Evolutionary conservation across 2,797 vertebrate genomes (phyloP).

Genomic region (Ptychobarbus kaznakovi): DNA sequence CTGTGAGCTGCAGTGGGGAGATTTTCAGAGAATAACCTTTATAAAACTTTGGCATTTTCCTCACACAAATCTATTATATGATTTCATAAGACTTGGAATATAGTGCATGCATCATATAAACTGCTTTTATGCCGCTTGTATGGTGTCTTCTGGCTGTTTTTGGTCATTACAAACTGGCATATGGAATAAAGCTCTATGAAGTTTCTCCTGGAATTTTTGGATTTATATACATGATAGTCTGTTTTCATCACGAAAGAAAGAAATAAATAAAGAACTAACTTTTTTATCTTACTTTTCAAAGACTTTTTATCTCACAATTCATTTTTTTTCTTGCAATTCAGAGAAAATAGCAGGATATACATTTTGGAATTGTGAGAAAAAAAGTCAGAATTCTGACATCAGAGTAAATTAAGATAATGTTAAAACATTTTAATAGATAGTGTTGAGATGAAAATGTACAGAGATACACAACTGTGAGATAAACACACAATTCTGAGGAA

Average conservation of each 20-base stretch:
- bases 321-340: not conserved
- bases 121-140: not conserved
- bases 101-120: not conserved
- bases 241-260: not conserved
- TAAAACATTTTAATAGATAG: not conserved
- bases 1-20: not conserved
- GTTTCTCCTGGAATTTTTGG: not conserved
- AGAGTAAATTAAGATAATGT: not conserved
- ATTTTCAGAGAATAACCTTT: not conserved
- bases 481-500: too few relatives aligned
- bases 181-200: not conserved
- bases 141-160: not conserved
- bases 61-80: slow-evolving; percentile 1
- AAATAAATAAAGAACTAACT: too few relatives aligned
- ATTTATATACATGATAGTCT: not conserved
- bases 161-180: not conserved
- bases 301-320: not conserved
- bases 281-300: too few relatives aligned
- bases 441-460: too few relatives aligned
- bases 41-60: not conserved
- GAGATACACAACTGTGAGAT: not conserved
- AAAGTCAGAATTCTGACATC: not conserved
- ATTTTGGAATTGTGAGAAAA: not conserved
- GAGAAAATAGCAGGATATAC: not conserved
- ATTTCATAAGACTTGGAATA: not conserved